Conservation (phyloP, 2,113 vertebrate genomes). For the Agelaius tricolor region DNA sequence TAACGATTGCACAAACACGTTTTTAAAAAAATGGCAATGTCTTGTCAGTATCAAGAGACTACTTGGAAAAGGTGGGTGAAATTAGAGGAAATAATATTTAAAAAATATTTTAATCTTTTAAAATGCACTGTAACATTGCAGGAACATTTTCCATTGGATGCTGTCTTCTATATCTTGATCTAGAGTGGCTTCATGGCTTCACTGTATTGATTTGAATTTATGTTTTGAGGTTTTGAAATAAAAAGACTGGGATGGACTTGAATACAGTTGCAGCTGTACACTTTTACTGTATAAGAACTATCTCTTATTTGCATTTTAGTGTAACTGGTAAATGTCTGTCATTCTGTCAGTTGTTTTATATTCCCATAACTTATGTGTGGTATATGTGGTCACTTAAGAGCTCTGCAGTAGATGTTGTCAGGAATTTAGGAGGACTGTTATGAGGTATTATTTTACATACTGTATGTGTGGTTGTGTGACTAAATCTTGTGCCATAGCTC, state of each 20-base stretch:
- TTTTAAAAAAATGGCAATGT: neutral
- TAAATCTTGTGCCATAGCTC: neutral
- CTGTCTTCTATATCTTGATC: neutral
- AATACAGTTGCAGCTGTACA: neutral
- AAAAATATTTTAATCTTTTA: neutral
- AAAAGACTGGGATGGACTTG: neutral
- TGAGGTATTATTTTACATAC: neutral
- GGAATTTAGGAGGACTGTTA: neutral
- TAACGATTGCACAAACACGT: neutral
- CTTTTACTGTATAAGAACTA: neutral
- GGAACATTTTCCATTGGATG: neutral
- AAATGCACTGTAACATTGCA: fast-evolving
- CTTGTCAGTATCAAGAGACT: neutral
- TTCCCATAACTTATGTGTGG: neutral
- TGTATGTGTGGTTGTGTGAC: neutral
- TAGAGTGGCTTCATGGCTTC: neutral
- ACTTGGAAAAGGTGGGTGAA: neutral
- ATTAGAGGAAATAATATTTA: neutral
- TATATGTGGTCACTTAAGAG: neutral
- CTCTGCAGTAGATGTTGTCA: neutral
- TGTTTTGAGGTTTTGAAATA: neutral
- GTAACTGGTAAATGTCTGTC: neutral
- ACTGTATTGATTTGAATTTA: neutral
- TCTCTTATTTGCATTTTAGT: neutral
- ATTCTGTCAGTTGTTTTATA: neutral